A percentile compares a stretch with the other conserved stretches of the same genome.
Evolutionary conservation across 1,140 invertebrate genomes (phyloP).

Genomic region (Pogonus chalceus): DNA sequence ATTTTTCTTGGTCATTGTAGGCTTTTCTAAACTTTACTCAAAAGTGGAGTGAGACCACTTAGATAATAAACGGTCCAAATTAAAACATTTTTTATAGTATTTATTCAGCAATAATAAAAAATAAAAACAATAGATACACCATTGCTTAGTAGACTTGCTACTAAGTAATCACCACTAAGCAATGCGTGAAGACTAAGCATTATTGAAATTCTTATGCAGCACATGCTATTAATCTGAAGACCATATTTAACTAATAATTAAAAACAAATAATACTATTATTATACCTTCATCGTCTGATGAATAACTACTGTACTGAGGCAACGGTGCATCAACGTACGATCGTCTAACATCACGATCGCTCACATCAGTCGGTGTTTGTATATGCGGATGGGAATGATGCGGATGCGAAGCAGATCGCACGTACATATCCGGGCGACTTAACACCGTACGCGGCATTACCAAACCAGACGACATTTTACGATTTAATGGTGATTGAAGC

Average conservation of each 20-base stretch:
- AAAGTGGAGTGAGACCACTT: no score
- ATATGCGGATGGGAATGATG: background rate
- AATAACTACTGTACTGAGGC: conserved; percentile 65
- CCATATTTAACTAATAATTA: no score
- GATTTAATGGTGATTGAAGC: conserved; percentile 76
- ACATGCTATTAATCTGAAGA: no score
- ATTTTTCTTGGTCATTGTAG: no score
- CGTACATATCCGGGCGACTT: background rate
- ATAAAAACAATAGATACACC: no score
- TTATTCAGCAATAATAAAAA: no score
- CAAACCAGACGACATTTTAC: conserved; percentile 51
- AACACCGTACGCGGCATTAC: background rate
- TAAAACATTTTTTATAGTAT: no score
- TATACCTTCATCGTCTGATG: conserved; percentile 83
- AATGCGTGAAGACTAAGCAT: background rate
- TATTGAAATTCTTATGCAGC: conserved; percentile 17
- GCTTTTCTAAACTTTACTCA: no score
- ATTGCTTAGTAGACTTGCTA: no score
- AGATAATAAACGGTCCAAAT: no score
- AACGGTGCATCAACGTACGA: conserved; percentile 15
- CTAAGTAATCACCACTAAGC: conserved; percentile 9
- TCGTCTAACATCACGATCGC: conserved; percentile 32
- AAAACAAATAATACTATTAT: no score
- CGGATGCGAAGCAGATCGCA: background rate
- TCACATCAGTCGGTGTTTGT: no score